Base-by-base conservation (phyloP, 2,797 vertebrate species). In the Atherinosoma microstoma region DNA sequence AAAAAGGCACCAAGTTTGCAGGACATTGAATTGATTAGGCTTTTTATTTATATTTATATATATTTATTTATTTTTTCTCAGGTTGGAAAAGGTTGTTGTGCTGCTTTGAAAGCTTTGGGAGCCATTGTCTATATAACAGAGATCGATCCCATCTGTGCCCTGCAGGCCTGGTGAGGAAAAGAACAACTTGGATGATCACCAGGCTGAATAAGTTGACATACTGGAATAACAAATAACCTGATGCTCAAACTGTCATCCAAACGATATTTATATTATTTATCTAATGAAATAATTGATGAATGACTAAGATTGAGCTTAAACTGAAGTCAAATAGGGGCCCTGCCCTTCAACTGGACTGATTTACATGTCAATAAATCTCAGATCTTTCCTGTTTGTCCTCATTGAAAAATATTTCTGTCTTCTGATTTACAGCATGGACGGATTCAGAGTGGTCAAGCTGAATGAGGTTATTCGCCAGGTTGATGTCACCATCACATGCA, bases 51-150 rank as follows among this genome's bases (percentile, higher is more conserved):
- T 35, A 13, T 13, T 13, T 2, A 20, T 47, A 2, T 47, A 8
- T 2, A 4, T 20, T n/a, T 35, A 54, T 32, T 75, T 56, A 9
- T 82, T 18, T 36, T 58, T 24, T 82, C 68, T 42, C 86, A 98
- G 97, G 97, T 98, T 0, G 97, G 97, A 67, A 98, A 98, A 91
- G 97, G 97, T 16, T 98, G 97, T 79, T 97, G 96, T 56, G 96
- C 97, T 3, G 97, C 97, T 64, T 93, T 98, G 85, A 98, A 98
- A 83, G 97, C 97, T 79, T 91, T 98, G 47, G 97, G 97, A 79
- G 93, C 96, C 13, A 94, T 98, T 0, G 97, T 98, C 80, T 96
- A 94, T 2, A 91, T 98, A 36, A 98, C 97, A 0, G 97, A 98
- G 91, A 97, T 98, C 0, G 97, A 98, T 85, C 97, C 97, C 75